A percentile compares a stretch with the other conserved stretches of the same genome.
Evolutionary conservation across 2,888 invertebrate species (phyloP).

Genomic region (Zygothrica quintamaculata): DNA sequence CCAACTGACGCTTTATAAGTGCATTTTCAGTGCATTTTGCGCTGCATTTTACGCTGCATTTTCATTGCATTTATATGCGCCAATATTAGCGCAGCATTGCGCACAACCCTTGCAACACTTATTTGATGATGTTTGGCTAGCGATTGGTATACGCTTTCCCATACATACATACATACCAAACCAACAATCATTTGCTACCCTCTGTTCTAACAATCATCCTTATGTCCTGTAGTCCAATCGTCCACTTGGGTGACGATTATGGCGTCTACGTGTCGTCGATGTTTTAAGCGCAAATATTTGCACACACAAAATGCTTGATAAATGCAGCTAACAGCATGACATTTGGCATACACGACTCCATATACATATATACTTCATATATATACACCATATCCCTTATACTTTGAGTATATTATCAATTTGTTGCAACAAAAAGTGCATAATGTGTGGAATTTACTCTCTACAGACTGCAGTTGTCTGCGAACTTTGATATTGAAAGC

Average conservation of each 20-base stretch:
- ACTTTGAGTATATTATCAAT: constrained; percentile 34
- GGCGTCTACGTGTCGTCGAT: constrained; percentile 65
- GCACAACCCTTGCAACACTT: constrained; percentile 49
- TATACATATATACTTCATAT: background rate
- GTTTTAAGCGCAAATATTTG: constrained; percentile 71
- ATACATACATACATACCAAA: background rate
- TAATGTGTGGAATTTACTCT: constrained; percentile 32
- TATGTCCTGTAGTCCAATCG: constrained; percentile 2
- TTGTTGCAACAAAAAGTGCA: constrained; percentile 17
- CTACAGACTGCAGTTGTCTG: too few species aligned
- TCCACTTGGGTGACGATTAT: constrained; percentile 59
- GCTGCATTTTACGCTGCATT: constrained; percentile 46
- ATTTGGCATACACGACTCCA: constrained; percentile 22
- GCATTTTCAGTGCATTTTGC: constrained; percentile 66
- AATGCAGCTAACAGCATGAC: constrained; percentile 62
- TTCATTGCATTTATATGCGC: constrained; percentile 71
- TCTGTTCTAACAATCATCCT: background rate
- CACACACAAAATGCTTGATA: constrained; percentile 77
- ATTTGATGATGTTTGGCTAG: constrained; percentile 78
- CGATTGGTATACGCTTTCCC: constrained; percentile 45
- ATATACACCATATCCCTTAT: background rate
- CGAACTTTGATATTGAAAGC: too few species aligned
- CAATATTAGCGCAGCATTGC: constrained; percentile 69
- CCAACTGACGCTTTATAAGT: constrained; percentile 48
- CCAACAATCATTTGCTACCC: background rate